phyloP scores from a whole-genome alignment of 2,797 vertebrate genomes.

The Gadopsis marmoratus region DNA sequence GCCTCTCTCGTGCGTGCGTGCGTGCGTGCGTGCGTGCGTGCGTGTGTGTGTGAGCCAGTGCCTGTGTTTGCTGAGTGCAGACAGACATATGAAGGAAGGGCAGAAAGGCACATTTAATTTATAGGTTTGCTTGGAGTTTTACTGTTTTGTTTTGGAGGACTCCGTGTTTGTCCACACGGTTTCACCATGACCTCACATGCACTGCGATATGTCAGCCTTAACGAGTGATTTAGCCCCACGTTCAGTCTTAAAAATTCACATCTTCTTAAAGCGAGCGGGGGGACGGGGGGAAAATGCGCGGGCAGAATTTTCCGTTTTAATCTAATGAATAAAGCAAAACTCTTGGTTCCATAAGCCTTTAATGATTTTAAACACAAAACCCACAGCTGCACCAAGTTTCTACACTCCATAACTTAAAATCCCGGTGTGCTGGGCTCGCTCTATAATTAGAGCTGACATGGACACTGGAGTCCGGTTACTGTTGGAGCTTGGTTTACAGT shows the following conservation, averaged over 20 bases:
- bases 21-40: slow-evolving; percentile 20
- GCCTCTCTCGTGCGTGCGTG: neutral
- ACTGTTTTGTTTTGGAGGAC: slow-evolving; percentile 78
- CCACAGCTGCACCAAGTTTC: neutral
- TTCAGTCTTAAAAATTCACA: slow-evolving; percentile 24
- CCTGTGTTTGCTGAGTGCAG: slow-evolving; percentile 46
- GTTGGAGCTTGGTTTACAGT: slow-evolving; percentile 4
- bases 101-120: slow-evolving; percentile 67
- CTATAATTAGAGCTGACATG: slow-evolving; percentile 44
- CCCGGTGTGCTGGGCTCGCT: neutral
- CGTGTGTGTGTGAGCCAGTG: slow-evolving; percentile 32
- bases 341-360: neutral
- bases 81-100: slow-evolving; percentile 62
- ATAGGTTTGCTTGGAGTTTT: slow-evolving; percentile 68
- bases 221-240: slow-evolving; percentile 29
- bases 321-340: slow-evolving; percentile 7
- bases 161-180: slow-evolving; percentile 47
- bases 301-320: neutral
- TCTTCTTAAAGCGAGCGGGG: slow-evolving; percentile 14
- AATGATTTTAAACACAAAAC: neutral
- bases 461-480: slow-evolving; percentile 29
- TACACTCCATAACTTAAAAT: neutral
- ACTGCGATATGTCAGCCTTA: slow-evolving; percentile 39
- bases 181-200: slow-evolving; percentile 68
- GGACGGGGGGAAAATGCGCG: neutral